Evolutionary conservation across 2,797 vertebrate genomes (phyloP).

Genomic region (Avahi laniger): DNA sequence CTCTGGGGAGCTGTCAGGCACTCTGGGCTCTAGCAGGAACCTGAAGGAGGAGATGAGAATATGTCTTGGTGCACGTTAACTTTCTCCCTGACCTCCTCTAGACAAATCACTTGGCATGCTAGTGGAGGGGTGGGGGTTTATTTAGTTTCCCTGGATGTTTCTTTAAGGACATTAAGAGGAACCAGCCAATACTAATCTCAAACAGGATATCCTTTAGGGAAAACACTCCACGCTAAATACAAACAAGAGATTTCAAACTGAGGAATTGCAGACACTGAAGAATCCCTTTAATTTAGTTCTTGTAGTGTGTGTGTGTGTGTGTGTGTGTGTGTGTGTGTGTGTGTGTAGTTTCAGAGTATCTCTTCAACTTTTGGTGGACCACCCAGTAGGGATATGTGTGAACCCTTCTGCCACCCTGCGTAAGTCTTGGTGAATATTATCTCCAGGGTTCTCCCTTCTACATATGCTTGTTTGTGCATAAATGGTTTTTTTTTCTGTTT

Average conservation of each 20-base stretch:
- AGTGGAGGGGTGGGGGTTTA: conserved; percentile 69
- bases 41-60: neutral
- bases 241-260: conserved; percentile 82
- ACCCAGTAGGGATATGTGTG: neutral
- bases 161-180: conserved; percentile 77
- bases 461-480: neutral
- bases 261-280: conserved; percentile 54
- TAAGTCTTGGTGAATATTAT: neutral
- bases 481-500: neutral
- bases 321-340: neutral
- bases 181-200: conserved; percentile 82
- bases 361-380: conserved; percentile 1
- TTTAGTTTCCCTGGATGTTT: conserved; percentile 73
- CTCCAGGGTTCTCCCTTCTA: conserved; percentile 6
- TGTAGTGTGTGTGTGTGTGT: neutral
- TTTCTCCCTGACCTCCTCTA: neutral
- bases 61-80: neutral
- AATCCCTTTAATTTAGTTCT: conserved; percentile 38
- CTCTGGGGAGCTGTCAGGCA: neutral
- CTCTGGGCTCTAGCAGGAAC: neutral
- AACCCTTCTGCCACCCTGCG: neutral
- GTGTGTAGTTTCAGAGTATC: conserved; percentile 5
- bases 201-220: conserved; percentile 88
- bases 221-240: conserved; percentile 80
- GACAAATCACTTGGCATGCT: conserved; percentile 63